phyloP scores from a whole-genome alignment of 2,888 invertebrate genomes.

The Drosophila neotestacea region DNA sequence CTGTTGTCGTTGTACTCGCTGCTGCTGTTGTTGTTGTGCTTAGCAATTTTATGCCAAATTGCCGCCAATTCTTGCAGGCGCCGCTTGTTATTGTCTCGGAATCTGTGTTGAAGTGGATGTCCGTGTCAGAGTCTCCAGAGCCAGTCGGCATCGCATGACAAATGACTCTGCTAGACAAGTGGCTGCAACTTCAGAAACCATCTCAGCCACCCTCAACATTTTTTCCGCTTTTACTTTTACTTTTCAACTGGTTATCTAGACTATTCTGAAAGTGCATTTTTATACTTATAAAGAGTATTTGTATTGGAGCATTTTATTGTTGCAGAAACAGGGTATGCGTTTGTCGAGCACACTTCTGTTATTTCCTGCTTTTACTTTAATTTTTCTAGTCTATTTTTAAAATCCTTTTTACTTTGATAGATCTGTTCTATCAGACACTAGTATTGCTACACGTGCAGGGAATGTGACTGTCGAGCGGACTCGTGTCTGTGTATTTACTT shows the following conservation, averaged over 20 bases:
- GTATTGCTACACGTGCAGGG: too few relatives aligned
- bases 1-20: constrained; percentile 31
- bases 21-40: constrained; percentile 1
- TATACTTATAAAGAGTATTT: background rate
- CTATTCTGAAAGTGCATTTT: constrained; percentile 29
- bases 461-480: too few relatives aligned
- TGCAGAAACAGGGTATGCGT: too few relatives aligned
- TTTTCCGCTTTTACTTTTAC: constrained; percentile 42
- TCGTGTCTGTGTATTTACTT: too few relatives aligned
- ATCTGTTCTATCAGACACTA: too few relatives aligned
- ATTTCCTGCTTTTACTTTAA: too few relatives aligned
- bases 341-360: too few relatives aligned
- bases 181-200: constrained; percentile 51
- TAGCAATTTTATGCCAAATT: constrained; percentile 68
- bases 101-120: constrained; percentile 33
- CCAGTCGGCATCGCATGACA: constrained; percentile 70
- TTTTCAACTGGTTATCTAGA: constrained; percentile 46
- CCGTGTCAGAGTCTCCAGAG: constrained; percentile 23
- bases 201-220: constrained; percentile 19
- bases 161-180: constrained; percentile 66
- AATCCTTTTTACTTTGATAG: too few relatives aligned
- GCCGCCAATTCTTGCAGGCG: constrained; percentile 71
- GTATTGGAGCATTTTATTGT: too few relatives aligned
- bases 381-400: too few relatives aligned
- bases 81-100: constrained; percentile 44